phyloP scores from a whole-genome alignment of 1,140 invertebrate genomes.

The Thaumetopoea pityocampa region DNA sequence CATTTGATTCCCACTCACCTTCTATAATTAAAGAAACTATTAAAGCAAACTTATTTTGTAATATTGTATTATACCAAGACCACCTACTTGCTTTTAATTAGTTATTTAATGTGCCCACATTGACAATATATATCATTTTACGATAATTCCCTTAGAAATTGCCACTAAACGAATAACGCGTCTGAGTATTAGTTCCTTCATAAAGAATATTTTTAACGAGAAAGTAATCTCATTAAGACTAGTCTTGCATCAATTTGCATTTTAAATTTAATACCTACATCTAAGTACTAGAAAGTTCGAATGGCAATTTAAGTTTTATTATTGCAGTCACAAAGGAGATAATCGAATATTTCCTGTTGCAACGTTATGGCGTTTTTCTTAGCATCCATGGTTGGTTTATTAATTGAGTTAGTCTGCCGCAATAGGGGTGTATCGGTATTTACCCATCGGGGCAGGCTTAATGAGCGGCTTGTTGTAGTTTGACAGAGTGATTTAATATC shows the following conservation, averaged over 20 bases:
- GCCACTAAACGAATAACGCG: slow-evolving; percentile 39
- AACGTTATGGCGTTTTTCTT: slow-evolving; percentile 22
- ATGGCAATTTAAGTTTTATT: slow-evolving; percentile 19
- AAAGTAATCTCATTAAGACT: slow-evolving; percentile 36
- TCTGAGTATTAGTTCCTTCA: slow-evolving; percentile 20
- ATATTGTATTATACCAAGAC: too few relatives aligned
- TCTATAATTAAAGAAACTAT: too few relatives aligned
- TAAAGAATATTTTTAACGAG: slow-evolving; percentile 39
- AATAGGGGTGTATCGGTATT: slow-evolving; percentile 48
- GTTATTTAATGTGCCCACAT: too few relatives aligned
- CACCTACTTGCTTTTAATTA: too few relatives aligned
- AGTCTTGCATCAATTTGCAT: slow-evolving; percentile 36
- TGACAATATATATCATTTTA: slow-evolving; percentile 44
- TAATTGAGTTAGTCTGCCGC: slow-evolving; percentile 45
- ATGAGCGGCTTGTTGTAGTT: slow-evolving; percentile 63
- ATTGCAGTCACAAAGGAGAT: slow-evolving; percentile 7
- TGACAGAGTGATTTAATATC: slow-evolving; percentile 70
- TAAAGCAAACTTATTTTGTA: too few relatives aligned
- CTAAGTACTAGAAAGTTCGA: slow-evolving; percentile 1
- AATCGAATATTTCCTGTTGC: slow-evolving; percentile 20
- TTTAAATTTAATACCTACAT: slow-evolving; percentile 24
- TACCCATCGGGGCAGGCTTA: slow-evolving; percentile 43
- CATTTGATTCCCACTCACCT: too few relatives aligned
- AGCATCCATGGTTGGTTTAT: slow-evolving; percentile 28
- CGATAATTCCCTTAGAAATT: slow-evolving; percentile 46